Conservation (phyloP, 1,140 invertebrate species). For the Hyles vespertilio region DNA sequence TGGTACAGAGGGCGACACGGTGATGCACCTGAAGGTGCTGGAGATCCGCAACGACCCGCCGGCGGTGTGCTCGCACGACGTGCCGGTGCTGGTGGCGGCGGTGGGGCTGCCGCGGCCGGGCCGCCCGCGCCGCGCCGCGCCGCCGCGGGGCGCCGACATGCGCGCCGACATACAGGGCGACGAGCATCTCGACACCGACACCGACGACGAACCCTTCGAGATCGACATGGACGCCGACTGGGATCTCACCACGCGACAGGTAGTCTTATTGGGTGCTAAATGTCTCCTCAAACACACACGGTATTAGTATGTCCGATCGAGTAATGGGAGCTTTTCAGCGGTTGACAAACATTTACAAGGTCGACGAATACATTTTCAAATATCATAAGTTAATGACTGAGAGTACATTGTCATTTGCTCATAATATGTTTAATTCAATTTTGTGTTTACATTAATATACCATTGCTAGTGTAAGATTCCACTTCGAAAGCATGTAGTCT, state of each 20-base stretch:
- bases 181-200: conserved; percentile 41
- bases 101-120: conserved; percentile 72
- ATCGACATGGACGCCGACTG: conserved; percentile 76
- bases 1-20: conserved; percentile 83
- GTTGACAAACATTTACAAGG: too few species aligned
- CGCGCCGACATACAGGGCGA: conserved; percentile 31
- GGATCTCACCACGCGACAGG: conserved; percentile 95
- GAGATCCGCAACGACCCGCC: conserved; percentile 86
- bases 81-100: conserved; percentile 87
- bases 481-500: too few species aligned
- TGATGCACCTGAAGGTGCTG: conserved; percentile 88
- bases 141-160: conserved; percentile 29
- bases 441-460: too few species aligned
- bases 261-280: conserved; percentile 26
- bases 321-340: too few species aligned
- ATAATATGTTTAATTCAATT: too few species aligned
- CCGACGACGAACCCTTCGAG: conserved; percentile 47
- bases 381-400: too few species aligned
- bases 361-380: too few species aligned
- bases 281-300: too few species aligned
- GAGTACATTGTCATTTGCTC: too few species aligned
- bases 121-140: conserved; percentile 23
- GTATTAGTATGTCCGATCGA: too few species aligned
- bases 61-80: conserved; percentile 92
- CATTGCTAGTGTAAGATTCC: too few species aligned